phyloP scores from a whole-genome alignment of 2,888 invertebrate species.

The Eupithecia centaureata region DNA sequence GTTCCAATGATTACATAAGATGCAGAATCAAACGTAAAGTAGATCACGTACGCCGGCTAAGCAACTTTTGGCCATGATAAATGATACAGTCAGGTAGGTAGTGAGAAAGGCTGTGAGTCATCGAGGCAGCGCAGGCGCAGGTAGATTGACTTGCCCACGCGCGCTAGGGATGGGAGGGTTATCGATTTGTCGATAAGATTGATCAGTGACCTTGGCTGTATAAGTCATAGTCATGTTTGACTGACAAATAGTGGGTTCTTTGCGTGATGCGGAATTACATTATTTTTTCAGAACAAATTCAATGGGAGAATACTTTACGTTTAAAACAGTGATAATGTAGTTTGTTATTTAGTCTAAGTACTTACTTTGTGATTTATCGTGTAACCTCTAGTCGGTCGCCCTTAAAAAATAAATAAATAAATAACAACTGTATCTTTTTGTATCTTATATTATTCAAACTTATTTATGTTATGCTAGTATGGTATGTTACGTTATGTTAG shows the following conservation, averaged over 20 bases:
- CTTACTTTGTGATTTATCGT: no score
- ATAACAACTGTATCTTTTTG: no score
- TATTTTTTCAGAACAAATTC: no score
- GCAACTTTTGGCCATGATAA: conserved; percentile 6
- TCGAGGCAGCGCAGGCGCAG: conserved; percentile 5
- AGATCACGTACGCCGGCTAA: not conserved
- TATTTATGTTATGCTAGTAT: no score
- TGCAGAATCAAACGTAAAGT: not conserved
- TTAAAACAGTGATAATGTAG: no score
- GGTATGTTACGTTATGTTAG: no score
- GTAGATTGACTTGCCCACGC: conserved; percentile 14
- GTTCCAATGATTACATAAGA: not conserved
- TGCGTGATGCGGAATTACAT: no score
- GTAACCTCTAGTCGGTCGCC: no score
- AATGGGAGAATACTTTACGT: no score
- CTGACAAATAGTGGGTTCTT: not conserved
- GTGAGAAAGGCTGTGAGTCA: conserved; percentile 9
- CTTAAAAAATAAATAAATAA: no score
- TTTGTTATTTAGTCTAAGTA: no score
- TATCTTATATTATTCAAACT: no score
- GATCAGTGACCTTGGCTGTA: not conserved
- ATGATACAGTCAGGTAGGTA: conserved; percentile 15
- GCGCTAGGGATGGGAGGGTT: conserved; percentile 8
- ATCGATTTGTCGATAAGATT: conserved; percentile 13
- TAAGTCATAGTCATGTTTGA: not conserved